Evolutionary conservation across 2,113 vertebrate species (phyloP), one percentile per base, ranked within the genome.

Genomic region (Ivindomyrus marchei): DNA sequence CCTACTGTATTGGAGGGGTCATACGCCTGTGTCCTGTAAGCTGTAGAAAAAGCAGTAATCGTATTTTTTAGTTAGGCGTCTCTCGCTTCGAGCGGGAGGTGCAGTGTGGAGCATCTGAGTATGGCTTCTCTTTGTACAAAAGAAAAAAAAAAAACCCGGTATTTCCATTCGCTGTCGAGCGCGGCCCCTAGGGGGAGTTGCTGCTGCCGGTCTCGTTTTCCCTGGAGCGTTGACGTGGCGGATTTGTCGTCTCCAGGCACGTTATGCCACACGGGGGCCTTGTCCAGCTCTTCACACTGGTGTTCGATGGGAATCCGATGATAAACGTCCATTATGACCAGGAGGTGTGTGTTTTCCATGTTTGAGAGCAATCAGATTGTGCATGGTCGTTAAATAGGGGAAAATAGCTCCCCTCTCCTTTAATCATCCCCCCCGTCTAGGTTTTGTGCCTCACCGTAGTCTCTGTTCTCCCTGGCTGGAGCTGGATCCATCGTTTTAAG

Each of bases 1-100:
- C 9, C 46, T 11, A 13, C 84, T 47, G 42, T 47, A 49, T 24
- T 31, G 24, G 46, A 21, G 46, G n/a, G 10, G 46, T 27, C 24
- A 50, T 85, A 50, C 10, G 45, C 84, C 84, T 86, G 84, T 86
- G 84, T 86, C 47, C 84, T 86, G 45, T 86, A 50, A 50, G n/a
- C 84, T 86, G 46, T 86, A 86, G 84, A 86, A 86, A 80, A 86
- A 86, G 45, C 83, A 85, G 83, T 84, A 84, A 42, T 47, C 21
- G n/a, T 86, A 31, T 46, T 86, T 13, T 49, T 50, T 86, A 86
- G 42, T 50, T 86, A 86, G 42, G 46, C n/a, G 8, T 50, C 47
- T 86, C 45, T n/a, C 84, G 11, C 27, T 21, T n/a, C 1, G 7
- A 50, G 84, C 4, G 11, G 84, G 84, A 86, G 84, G 50, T 11